phyloP scores from a whole-genome alignment of 2,888 invertebrate genomes.

The Prenolepis imparis region DNA sequence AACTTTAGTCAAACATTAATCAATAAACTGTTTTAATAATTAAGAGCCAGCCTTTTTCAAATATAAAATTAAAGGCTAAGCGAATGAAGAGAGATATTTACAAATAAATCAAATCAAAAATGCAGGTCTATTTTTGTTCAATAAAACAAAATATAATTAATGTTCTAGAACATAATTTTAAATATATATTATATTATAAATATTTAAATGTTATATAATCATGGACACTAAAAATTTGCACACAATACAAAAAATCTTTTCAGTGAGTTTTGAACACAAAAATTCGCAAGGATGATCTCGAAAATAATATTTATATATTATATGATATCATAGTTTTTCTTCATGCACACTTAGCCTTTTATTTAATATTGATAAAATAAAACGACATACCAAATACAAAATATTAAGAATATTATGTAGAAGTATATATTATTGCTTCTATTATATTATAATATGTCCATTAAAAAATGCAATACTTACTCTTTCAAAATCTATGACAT shows the following conservation, averaged over 20 bases:
- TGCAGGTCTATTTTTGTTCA: neutral
- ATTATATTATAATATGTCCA: neutral
- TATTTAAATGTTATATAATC: neutral
- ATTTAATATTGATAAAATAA: neutral
- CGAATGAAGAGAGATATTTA: neutral
- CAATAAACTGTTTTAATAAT: too few species aligned
- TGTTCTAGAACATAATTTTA: neutral
- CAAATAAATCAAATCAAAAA: neutral
- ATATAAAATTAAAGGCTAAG: too few species aligned
- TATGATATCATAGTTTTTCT: neutral
- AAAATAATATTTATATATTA: neutral
- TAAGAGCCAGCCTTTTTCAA: too few species aligned
- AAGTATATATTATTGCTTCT: neutral
- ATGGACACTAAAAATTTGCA: neutral
- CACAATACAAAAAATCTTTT: too few species aligned
- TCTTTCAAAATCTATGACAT: neutral
- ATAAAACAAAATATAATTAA: neutral
- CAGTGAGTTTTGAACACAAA: neutral
- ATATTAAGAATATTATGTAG: neutral
- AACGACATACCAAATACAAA: neutral
- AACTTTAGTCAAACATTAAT: too few species aligned
- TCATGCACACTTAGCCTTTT: neutral
- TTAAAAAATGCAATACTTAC: neutral
- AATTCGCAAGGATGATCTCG: neutral
- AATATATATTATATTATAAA: neutral